Base-by-base conservation (phyloP, 2,797 vertebrate species). In the Vultur gryphus region DNA sequence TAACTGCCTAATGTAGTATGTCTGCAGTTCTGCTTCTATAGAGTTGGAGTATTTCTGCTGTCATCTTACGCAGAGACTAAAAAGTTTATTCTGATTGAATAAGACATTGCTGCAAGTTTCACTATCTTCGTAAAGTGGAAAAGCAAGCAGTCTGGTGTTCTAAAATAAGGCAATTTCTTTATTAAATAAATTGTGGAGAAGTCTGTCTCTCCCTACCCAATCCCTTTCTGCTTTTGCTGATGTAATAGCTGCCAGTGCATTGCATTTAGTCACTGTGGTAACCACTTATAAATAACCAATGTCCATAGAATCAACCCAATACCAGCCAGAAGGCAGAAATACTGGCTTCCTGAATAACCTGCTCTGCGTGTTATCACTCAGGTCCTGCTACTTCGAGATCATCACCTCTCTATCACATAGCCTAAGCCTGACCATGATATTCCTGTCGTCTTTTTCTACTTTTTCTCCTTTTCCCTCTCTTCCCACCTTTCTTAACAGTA, bases 361-460 rank as follows among this genome's bases (percentile, higher is more conserved):
- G 8, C 51, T 80, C 37, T 10, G 14, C 66, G 29, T 37, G 26
- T 81, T 7, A 41, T 83, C 52, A 41, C 5, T 43, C 33, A 67
- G 8, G 13, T 73, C n/a, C 52, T 51, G 28, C 24, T 89, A 35
- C 49, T 90, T 91, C 37, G 55, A 41, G 51, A 58, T 69, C 51
- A 75, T 28, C 0, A 0, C 10, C 16, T 66, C 31, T 55, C 3
- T 54, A 21, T 86, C 28, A 28, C 2, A 10, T 14, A 16, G 25
- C 51, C 28, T 66, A 39, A 58, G 33, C 35, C 10, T 80, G 37
- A 55, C 39, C 1, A 10, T 54, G 9, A 33, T 41, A 71, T 0
- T 72, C 7, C 10, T 80, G 12, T 80, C 21, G 57, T 78, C 35
- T 78, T 33, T 54, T 59, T 44, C 16, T 67, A 10, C 62, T 62